Percentiles rank a stretch among this genome's conserved stretches.
phyloP scores from a whole-genome alignment of 2,888 invertebrate species.

The Sinopyrophorus schimmeli region DNA sequence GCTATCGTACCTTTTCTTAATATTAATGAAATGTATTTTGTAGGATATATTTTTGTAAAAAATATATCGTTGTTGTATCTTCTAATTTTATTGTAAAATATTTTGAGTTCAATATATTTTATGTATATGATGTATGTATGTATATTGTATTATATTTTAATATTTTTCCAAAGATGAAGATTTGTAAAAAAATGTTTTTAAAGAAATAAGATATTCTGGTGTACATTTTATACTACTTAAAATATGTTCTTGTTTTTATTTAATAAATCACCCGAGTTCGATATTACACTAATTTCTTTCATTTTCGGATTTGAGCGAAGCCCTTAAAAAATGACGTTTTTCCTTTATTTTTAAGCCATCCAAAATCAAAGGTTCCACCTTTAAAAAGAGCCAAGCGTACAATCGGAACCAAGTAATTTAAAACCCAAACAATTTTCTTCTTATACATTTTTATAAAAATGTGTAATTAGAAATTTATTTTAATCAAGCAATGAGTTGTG shows the following conservation, averaged over 20 bases:
- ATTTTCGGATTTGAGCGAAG: too few species aligned
- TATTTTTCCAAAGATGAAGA: conserved; percentile 54
- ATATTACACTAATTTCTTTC: too few species aligned
- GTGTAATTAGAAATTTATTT: too few species aligned
- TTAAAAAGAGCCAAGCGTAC: too few species aligned
- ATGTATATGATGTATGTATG: conserved; percentile 48
- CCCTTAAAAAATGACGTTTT: too few species aligned
- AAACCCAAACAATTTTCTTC: too few species aligned
- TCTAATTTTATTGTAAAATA: conserved; percentile 52
- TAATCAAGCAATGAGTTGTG: too few species aligned
- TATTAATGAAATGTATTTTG: conserved; percentile 43
- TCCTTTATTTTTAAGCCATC: too few species aligned
- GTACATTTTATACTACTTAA: conserved; percentile 55
- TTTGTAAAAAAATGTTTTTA: conserved; percentile 30
- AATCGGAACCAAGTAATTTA: too few species aligned
- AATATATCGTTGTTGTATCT: conserved; percentile 53
- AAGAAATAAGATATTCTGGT: conserved; percentile 39
- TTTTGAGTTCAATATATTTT: conserved; percentile 45
- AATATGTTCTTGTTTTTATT: conserved; percentile 54
- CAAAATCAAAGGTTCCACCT: too few species aligned
- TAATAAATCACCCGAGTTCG: conserved; percentile 46
- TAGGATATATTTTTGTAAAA: conserved; percentile 49
- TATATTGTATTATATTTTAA: conserved; percentile 53
- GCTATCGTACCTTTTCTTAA: conserved; percentile 52
- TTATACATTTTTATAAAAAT: too few species aligned